Evolutionary conservation across 1,140 invertebrate species (phyloP).

Genomic region (Cydia strobilella): DNA sequence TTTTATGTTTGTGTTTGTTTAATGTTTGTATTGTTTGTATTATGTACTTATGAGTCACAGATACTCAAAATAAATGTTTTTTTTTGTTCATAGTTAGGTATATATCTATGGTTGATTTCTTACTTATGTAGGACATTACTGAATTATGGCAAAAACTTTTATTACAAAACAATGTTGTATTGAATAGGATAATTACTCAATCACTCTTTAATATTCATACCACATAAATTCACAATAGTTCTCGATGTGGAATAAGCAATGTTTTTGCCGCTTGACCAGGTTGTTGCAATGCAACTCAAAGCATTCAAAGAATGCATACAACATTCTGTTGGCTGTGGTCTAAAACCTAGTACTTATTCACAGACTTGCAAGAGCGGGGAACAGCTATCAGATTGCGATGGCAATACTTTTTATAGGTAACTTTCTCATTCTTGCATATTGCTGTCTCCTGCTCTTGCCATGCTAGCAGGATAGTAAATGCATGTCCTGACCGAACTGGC

Average conservation of each 20-base stretch:
- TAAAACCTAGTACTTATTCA: neutral
- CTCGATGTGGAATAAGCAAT: neutral
- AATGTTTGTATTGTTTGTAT: too few relatives aligned
- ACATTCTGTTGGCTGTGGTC: neutral
- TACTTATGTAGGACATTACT: neutral
- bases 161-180: neutral
- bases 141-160: neutral
- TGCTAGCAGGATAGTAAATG: neutral
- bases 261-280: neutral
- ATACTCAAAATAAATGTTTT: too few relatives aligned
- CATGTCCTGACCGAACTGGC: neutral
- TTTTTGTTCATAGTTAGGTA: neutral
- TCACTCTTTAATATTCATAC: neutral
- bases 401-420: neutral
- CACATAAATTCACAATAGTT: neutral
- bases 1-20: too few relatives aligned
- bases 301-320: neutral
- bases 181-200: neutral
- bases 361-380: neutral
- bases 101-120: neutral
- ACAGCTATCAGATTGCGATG: neutral
- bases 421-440: neutral
- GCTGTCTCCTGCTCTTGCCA: neutral
- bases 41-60: too few relatives aligned
- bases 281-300: neutral